phyloP scores from a whole-genome alignment of 2,113 vertebrate species.

The Petroica traversi region DNA sequence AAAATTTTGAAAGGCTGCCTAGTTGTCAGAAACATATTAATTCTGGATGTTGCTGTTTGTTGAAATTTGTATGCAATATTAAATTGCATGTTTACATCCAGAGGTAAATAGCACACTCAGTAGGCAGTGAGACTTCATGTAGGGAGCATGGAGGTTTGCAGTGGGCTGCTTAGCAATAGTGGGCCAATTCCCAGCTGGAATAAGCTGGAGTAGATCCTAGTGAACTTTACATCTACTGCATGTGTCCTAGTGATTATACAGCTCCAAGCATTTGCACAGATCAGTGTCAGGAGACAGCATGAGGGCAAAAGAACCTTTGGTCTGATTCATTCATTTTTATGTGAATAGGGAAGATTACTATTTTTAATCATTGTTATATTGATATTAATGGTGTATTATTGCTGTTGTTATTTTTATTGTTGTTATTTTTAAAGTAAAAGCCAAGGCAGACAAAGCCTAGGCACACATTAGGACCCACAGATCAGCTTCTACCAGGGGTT shows the following conservation, averaged over 20 bases:
- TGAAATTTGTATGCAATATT: neutral
- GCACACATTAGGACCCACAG: neutral
- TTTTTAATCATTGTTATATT: neutral
- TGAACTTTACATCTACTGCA: neutral
- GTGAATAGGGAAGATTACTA: neutral
- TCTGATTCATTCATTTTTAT: neutral
- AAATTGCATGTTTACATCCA: neutral
- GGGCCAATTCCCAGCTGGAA: neutral
- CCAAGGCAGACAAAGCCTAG: neutral
- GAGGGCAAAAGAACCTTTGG: neutral
- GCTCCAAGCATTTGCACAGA: neutral
- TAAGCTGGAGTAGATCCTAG: neutral
- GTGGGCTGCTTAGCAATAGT: neutral
- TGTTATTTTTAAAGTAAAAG: neutral
- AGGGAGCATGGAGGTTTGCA: neutral
- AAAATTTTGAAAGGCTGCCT: neutral
- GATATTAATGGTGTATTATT: neutral
- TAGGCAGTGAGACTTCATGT: neutral
- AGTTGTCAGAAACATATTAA: neutral
- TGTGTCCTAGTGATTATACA: neutral
- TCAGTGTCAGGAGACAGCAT: neutral
- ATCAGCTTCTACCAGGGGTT: neutral
- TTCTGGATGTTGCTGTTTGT: accelerated
- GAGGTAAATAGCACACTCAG: neutral
- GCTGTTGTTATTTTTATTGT: neutral